Conservation (phyloP, 2,888 invertebrate genomes). For the Archips crataeganus region DNA sequence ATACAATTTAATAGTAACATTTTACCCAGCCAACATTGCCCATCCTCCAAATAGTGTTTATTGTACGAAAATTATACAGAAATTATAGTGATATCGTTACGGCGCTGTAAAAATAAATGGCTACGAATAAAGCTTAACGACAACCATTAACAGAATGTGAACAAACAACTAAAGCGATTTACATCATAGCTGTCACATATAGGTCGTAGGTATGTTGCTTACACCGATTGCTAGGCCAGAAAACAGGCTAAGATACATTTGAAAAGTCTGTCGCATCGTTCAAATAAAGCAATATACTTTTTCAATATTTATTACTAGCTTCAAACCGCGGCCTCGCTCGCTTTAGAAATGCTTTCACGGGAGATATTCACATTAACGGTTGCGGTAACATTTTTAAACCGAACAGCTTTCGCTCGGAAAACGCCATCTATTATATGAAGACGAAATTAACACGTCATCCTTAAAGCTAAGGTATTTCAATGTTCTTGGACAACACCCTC, state of each 20-base stretch:
- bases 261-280: background rate
- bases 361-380: too few species aligned
- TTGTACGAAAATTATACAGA: slow-evolving; percentile 38
- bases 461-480: too few species aligned
- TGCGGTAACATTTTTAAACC: too few species aligned
- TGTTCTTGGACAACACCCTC: too few species aligned
- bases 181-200: slow-evolving; percentile 63
- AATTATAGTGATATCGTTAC: slow-evolving; percentile 35
- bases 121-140: slow-evolving; percentile 43
- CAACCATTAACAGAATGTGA: slow-evolving; percentile 41
- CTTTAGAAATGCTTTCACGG: too few species aligned
- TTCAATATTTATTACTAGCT: too few species aligned
- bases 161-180: slow-evolving; percentile 60
- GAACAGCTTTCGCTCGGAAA: too few species aligned
- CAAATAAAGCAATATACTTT: background rate
- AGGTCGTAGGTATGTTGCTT: slow-evolving; percentile 33
- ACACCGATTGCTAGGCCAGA: background rate
- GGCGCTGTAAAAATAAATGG: slow-evolving; percentile 40
- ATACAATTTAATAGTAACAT: background rate
- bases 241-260: background rate
- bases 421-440: too few species aligned
- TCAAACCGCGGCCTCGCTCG: too few species aligned
- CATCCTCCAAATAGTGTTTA: slow-evolving; percentile 34
- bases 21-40: slow-evolving; percentile 24
- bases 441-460: too few species aligned